These are phyloP conservation scores for Drosophila cognata DNA, from an alignment of 2,888 invertebrate genomes.

Conservation along the genomic window DNA sequence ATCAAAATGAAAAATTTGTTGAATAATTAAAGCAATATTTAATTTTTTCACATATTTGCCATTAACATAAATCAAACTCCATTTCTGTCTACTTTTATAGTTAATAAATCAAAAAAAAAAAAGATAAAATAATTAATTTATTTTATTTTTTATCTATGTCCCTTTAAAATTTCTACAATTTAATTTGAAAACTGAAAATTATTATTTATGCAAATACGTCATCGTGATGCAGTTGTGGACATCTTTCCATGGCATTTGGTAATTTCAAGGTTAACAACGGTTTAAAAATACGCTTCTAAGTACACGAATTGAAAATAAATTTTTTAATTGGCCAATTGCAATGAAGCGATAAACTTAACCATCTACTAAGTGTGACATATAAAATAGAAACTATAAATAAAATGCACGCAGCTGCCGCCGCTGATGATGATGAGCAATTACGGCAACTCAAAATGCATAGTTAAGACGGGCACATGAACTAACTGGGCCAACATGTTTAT, in stretches of 20 bases:
- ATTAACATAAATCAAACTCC: constrained; percentile 3
- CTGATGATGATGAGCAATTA: constrained; percentile 70
- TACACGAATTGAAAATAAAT: constrained; percentile 55
- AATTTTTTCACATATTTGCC: not conserved
- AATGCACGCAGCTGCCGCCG: constrained; percentile 36
- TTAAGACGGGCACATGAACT: constrained; percentile 38
- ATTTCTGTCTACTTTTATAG: not conserved
- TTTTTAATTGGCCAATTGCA: constrained; percentile 66
- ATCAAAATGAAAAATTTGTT: not conserved
- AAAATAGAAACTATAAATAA: constrained; percentile 52
- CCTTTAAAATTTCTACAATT: constrained; percentile 6
- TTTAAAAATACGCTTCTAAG: constrained; percentile 49
- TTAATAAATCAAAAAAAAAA: not conserved
- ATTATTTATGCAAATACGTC: constrained; percentile 30
- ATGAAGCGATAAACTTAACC: constrained; percentile 58
- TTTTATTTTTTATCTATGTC: not conserved
- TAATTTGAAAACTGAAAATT: constrained; percentile 1
- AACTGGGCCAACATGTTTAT: constrained; percentile 61
- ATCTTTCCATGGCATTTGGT: constrained; percentile 6
- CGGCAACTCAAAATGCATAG: constrained; percentile 50
- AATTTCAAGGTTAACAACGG: constrained; percentile 55
- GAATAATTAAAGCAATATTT: not conserved
- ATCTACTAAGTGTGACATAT: constrained; percentile 42
- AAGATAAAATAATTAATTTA: no score
- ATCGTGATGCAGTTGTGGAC: constrained; percentile 2